Evolutionary conservation across 1,140 invertebrate species (phyloP).

Genomic region (Colletes gigas): DNA sequence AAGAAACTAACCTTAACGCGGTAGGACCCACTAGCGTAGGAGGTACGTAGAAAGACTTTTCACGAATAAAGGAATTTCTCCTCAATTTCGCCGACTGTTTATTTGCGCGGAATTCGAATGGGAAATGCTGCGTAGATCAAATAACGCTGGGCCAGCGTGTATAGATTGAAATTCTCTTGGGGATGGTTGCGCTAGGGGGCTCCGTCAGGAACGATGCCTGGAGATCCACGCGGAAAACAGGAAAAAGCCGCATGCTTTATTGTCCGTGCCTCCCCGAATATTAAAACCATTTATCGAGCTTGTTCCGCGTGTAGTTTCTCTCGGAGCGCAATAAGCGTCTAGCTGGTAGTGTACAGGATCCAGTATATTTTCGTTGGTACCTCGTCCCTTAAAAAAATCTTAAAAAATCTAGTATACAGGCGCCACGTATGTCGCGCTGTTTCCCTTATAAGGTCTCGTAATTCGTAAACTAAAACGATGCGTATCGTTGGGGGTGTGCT

Average conservation of each 20-base stretch:
- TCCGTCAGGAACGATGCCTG: not conserved
- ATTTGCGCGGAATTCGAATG: not conserved
- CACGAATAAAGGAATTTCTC: constrained; percentile 5
- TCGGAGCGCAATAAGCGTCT: not conserved
- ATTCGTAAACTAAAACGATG: too few species aligned
- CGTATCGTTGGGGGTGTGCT: too few species aligned
- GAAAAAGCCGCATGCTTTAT: constrained; percentile 7
- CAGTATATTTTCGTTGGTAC: not conserved
- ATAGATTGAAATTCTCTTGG: constrained; percentile 33
- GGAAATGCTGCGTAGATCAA: constrained; percentile 17
- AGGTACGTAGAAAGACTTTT: not conserved
- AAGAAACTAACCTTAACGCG: too few species aligned
- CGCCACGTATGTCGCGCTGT: too few species aligned
- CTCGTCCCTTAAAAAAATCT: not conserved
- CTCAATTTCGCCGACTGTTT: constrained; percentile 12
- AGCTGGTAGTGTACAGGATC: not conserved
- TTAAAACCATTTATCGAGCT: constrained; percentile 40
- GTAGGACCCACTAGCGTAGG: not conserved
- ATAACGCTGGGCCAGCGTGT: constrained; percentile 9
- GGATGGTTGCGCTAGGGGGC: not conserved
- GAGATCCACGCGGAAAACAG: not conserved
- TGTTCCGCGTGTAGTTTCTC: not conserved
- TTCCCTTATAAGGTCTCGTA: too few species aligned
- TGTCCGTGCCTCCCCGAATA: constrained; percentile 12
- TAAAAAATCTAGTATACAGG: too few species aligned